Evolutionary conservation across 2,888 invertebrate genomes (phyloP).

Genomic region (Drosophila ezoana): DNA sequence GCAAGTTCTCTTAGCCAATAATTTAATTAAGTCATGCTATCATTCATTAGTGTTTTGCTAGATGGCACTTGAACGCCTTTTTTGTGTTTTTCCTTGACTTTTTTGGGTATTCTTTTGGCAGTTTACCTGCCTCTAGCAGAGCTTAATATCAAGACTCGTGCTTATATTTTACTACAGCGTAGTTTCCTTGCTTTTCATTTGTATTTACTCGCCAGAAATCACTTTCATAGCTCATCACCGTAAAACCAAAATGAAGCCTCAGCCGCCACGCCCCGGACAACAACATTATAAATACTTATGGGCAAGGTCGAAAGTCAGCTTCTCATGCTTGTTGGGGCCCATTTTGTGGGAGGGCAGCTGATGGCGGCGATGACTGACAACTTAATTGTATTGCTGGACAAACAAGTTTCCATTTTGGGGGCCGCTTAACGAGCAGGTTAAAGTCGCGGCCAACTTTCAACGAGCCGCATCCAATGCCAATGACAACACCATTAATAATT

Average conservation of each 20-base stretch:
- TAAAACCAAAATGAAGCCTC: slow-evolving; percentile 1
- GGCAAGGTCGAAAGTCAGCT: slow-evolving; percentile 50
- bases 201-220: slow-evolving; percentile 22
- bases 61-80: not conserved
- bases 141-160: not conserved
- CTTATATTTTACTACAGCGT: not conserved
- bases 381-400: slow-evolving; percentile 72
- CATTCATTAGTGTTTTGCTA: too few species aligned
- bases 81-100: not conserved
- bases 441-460: slow-evolving; percentile 62
- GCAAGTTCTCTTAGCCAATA: too few species aligned
- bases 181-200: slow-evolving; percentile 10
- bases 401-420: slow-evolving; percentile 57
- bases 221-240: slow-evolving; percentile 26
- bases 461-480: slow-evolving; percentile 45
- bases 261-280: slow-evolving; percentile 6
- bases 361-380: slow-evolving; percentile 66
- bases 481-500: slow-evolving; percentile 79
- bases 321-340: slow-evolving; percentile 19
- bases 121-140: not conserved
- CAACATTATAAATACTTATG: slow-evolving; percentile 29
- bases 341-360: slow-evolving; percentile 16
- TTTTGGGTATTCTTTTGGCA: slow-evolving; percentile 1
- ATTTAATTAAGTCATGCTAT: too few species aligned
- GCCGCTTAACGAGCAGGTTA: slow-evolving; percentile 43